Evolutionary conservation across 35 echinoderm and acorn worm species (phyloP).

Genomic region (Ophiothrix spiculata): DNA sequence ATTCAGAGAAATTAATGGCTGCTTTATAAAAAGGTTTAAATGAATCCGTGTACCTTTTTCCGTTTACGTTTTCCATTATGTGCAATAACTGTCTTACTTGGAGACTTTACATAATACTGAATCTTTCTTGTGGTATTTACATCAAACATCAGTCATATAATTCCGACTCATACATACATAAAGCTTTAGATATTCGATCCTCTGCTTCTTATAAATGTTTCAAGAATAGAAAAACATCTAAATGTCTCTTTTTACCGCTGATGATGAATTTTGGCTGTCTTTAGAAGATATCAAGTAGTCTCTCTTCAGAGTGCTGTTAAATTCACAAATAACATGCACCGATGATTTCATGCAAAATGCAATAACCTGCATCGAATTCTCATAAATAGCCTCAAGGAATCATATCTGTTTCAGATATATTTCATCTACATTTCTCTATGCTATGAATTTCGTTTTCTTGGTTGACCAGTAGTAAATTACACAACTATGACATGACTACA

Average conservation of each 20-base stretch:
- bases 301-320: conserved; percentile 1
- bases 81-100: too few relatives aligned
- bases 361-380: not conserved
- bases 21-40: too few relatives aligned
- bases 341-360: conserved; percentile 1
- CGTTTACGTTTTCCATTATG: too few relatives aligned
- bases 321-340: conserved; percentile 15
- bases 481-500: not conserved
- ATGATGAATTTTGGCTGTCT: not conserved
- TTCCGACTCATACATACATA: not conserved
- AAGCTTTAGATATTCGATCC: not conserved
- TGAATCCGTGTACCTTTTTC: too few relatives aligned
- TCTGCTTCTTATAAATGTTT: not conserved
- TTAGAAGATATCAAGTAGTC: not conserved
- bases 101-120: too few relatives aligned
- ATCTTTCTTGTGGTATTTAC: too few relatives aligned
- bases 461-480: conserved; percentile 10
- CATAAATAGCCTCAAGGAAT: not conserved
- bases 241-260: not conserved
- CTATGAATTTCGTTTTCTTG: conserved; percentile 3
- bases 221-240: not conserved
- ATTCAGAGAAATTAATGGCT: too few relatives aligned
- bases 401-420: conserved; percentile 13
- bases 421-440: not conserved
- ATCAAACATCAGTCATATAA: not conserved